phyloP scores from a whole-genome alignment of 2,113 vertebrate species.

The Galbula dea region DNA sequence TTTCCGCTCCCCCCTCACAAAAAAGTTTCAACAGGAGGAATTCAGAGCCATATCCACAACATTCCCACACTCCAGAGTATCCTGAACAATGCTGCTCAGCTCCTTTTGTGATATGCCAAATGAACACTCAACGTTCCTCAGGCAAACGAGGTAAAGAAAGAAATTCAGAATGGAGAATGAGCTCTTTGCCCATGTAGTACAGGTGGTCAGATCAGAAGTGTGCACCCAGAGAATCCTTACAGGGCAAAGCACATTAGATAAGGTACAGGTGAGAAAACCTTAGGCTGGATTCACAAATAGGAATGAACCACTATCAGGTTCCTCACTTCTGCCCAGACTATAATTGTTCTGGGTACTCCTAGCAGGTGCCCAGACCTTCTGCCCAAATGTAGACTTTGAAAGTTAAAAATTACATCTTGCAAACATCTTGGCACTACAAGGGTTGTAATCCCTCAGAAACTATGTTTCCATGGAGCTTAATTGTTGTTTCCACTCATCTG shows the following conservation, averaged over 20 bases:
- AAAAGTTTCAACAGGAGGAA: not conserved
- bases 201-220: not conserved
- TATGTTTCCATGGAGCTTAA: not conserved
- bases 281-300: not conserved
- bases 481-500: not conserved
- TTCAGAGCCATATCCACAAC: not conserved
- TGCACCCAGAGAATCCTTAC: not conserved
- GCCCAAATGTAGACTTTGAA: not conserved
- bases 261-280: not conserved
- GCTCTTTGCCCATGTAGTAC: accelerated
- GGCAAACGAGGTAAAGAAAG: not conserved
- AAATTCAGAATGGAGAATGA: not conserved
- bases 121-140: not conserved
- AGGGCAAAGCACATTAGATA: not conserved
- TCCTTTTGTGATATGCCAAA: not conserved
- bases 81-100: not conserved
- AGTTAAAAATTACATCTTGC: not conserved
- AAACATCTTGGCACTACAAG: not conserved
- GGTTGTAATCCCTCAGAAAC: not conserved
- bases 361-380: not conserved
- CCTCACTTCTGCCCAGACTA: not conserved
- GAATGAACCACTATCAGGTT: accelerated
- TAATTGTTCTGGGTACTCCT: not conserved
- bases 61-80: not conserved
- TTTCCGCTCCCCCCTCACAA: not conserved